Evolutionary conservation across 2,888 invertebrate genomes (phyloP).

Genomic region (Brenthis ino): DNA sequence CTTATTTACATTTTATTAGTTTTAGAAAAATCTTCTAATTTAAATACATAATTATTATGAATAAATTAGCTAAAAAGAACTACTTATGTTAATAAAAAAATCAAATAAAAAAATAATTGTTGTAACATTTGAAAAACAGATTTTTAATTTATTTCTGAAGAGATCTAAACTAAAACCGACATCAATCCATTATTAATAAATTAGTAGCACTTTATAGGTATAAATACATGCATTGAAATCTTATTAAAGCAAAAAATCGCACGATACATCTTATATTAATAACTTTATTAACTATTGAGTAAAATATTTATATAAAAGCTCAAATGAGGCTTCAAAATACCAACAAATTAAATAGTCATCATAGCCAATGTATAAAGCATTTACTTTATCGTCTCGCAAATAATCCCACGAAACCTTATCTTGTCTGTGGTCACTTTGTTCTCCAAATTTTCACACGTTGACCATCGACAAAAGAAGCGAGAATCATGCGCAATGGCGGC

Average conservation of each 20-base stretch:
- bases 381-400: constrained; percentile 25
- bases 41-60: too few relatives aligned
- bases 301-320: constrained; percentile 10
- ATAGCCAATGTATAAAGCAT: constrained; percentile 14
- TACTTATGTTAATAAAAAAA: too few relatives aligned
- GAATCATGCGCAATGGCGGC: constrained; percentile 44
- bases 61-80: too few relatives aligned
- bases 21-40: too few relatives aligned
- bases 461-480: constrained; percentile 57
- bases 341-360: constrained; percentile 19
- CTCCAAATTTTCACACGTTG: constrained; percentile 54
- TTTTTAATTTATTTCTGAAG: too few relatives aligned
- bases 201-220: not conserved
- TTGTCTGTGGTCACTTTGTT: constrained; percentile 32
- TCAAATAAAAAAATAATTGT: too few relatives aligned
- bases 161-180: not conserved
- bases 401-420: constrained; percentile 32
- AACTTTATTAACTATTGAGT: constrained; percentile 10
- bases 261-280: constrained; percentile 14
- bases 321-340: constrained; percentile 12
- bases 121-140: too few relatives aligned
- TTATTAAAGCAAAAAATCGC: not conserved
- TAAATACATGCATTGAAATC: not conserved
- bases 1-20: too few relatives aligned
- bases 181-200: not conserved